Evolutionary conservation across 2,113 vertebrate species (phyloP).

Genomic region (Lasiurus borealis): DNA sequence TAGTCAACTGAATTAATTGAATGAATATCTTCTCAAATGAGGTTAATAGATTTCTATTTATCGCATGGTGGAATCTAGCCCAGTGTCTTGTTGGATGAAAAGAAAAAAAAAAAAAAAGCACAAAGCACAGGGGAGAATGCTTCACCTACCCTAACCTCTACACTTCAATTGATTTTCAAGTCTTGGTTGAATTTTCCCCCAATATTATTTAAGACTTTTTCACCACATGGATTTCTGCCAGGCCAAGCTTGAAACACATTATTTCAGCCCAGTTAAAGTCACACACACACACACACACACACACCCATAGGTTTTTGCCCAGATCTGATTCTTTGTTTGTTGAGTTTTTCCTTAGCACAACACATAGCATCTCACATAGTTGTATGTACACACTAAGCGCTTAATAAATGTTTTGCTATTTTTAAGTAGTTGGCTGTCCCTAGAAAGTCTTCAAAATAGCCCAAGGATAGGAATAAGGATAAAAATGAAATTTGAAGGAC

Average conservation of each 20-base stretch:
- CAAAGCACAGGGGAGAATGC: constrained; percentile 2
- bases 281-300: not conserved
- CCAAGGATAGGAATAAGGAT: not conserved
- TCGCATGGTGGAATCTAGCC: constrained; percentile 36
- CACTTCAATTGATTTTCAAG: constrained; percentile 65
- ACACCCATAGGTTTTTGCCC: not conserved
- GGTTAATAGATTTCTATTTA: constrained; percentile 45
- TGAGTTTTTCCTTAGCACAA: not conserved
- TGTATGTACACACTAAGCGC: not conserved
- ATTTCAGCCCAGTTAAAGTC: constrained; percentile 53
- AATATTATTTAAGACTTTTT: constrained; percentile 61
- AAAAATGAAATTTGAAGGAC: constrained; percentile 38
- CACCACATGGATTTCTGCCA: constrained; percentile 49
- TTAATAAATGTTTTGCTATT: constrained; percentile 32
- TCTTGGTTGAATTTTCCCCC: constrained; percentile 34
- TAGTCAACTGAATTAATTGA: constrained; percentile 48
- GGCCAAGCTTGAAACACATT: constrained; percentile 48
- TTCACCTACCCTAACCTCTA: constrained; percentile 50
- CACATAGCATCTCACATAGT: not conserved
- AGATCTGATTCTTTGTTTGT: not conserved
- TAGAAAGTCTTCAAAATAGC: constrained; percentile 40
- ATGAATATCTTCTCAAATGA: constrained; percentile 26
- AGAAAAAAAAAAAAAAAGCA: constrained; percentile 22
- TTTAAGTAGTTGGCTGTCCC: constrained; percentile 15
- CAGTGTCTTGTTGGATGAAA: constrained; percentile 31